Base-by-base conservation (phyloP, 2,797 vertebrate species). In the Distichodus sexfasciatus region DNA sequence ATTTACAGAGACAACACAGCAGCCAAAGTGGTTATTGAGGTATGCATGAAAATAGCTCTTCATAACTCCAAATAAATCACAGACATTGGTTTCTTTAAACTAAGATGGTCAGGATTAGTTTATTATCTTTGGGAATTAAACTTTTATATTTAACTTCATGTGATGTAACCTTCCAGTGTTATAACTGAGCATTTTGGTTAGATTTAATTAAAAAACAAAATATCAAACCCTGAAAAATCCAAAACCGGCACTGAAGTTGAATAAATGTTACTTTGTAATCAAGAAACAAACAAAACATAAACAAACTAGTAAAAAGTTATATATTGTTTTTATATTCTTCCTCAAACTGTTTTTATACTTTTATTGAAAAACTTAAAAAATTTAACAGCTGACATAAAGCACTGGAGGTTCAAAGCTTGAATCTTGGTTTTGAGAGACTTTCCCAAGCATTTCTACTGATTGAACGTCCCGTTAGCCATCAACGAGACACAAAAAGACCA, bases 161-260 rank as follows among this genome's bases (percentile, higher is more conserved):
- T 64, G 11, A 35, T 58, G 26, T 69, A 53, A n/a, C n/a, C 66
- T 69, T 70, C 69, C 66, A 75, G 62, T 65, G 67, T 67, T 69
- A 44, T 47, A 58, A 14, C 48, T 65, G 59, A 50, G n/a, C 46
- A 41, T 24, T 41, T 33, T 41, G 38, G 11, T 28, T 7, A 11
- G 33, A 59, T 46, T 55, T 40, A 6, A 65, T 11, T 11, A 47
- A 59, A 19, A 26, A 54, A 11, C 28, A 51, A 1, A 11, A n/a
- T 36, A 36, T 36, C n/a, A 38, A 21, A 36, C 12, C 53, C 19
- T 21, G 2, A 57, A 10, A 9, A 55, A n/a, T n/a, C 10, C 2
- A 33, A 33, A 50, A 31, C 12, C 5, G 8, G 6, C 7, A 15
- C 6, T 28, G 8, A 15, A 6, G 14, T 51, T 29, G 4, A 7